These are phyloP conservation scores for Harlomillsia oculata DNA, from an alignment of 1,140 invertebrate genomes.

Conservation along the genomic window DNA sequence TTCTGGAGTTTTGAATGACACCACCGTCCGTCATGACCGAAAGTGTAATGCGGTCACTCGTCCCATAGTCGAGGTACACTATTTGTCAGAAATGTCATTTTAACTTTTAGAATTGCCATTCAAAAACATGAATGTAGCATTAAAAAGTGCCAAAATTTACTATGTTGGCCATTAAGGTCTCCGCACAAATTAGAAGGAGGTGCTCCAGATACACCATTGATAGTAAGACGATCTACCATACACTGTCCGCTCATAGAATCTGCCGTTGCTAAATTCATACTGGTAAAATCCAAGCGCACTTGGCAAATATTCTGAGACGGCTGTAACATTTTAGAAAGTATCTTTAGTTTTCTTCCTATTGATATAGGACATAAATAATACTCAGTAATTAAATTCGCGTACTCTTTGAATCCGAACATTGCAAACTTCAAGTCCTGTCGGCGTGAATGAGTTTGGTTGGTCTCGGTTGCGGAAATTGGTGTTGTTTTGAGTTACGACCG, in stretches of 20 bases:
- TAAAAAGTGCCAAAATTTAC: constrained; percentile 4
- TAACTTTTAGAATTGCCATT: background rate
- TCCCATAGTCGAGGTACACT: constrained; percentile 35
- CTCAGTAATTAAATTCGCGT: background rate
- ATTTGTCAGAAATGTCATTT: background rate
- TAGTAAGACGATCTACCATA: constrained; percentile 22
- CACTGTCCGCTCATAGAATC: constrained; percentile 22
- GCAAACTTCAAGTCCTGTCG: constrained; percentile 29
- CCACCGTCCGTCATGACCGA: constrained; percentile 31
- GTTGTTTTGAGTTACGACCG: constrained; percentile 24
- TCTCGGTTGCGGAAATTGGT: constrained; percentile 29
- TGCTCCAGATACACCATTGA: constrained; percentile 28
- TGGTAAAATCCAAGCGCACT: constrained; percentile 26
- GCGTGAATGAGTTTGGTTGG: constrained; percentile 19
- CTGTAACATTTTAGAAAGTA: constrained; percentile 1
- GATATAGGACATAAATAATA: background rate
- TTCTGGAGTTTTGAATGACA: background rate
- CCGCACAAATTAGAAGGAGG: constrained; percentile 27
- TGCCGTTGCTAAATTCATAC: constrained; percentile 16
- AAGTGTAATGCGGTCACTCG: constrained; percentile 31
- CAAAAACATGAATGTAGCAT: background rate
- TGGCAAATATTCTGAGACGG: constrained; percentile 29
- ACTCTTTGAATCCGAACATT: constrained; percentile 32
- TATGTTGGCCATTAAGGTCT: constrained; percentile 24
- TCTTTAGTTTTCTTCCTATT: background rate